phyloP scores from a whole-genome alignment of 2,888 invertebrate genomes.

The Machimus rusticus region DNA sequence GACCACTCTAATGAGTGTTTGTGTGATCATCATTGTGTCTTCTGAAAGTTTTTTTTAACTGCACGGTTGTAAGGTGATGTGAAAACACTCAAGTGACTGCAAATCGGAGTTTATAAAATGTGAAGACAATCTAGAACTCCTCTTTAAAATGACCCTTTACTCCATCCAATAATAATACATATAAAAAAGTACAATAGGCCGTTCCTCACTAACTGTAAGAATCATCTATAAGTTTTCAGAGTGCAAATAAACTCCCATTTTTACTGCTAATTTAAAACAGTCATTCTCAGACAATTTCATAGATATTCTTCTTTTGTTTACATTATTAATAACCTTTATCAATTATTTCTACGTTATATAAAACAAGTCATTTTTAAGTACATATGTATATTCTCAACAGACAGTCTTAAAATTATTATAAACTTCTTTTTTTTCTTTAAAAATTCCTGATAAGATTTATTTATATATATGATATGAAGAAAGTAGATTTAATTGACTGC shows the following conservation, averaged over 20 bases:
- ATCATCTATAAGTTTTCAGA: background rate
- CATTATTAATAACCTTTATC: constrained; percentile 8
- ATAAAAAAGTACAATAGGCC: background rate
- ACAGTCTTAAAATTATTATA: constrained; percentile 36
- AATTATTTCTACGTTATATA: background rate
- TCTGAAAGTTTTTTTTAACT: too few relatives aligned
- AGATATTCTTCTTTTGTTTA: background rate
- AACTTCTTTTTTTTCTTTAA: background rate
- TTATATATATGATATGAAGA: constrained; percentile 27
- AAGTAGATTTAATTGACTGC: constrained; percentile 35
- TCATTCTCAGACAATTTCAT: background rate
- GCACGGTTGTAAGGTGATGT: too few relatives aligned
- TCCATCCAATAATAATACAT: background rate
- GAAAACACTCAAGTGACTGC: too few relatives aligned
- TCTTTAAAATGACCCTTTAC: too few relatives aligned
- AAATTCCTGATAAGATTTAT: constrained; percentile 33
- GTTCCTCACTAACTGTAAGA: background rate
- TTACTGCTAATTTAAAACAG: background rate
- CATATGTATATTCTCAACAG: constrained; percentile 35
- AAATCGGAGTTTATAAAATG: too few relatives aligned
- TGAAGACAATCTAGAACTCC: too few relatives aligned
- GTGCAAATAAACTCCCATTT: background rate
- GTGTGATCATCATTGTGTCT: too few relatives aligned
- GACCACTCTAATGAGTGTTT: too few relatives aligned
- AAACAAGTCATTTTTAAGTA: constrained; percentile 33